These are phyloP conservation scores for Teinopalpus imperialis DNA, from an alignment of 2,888 invertebrate genomes.

Conservation along the genomic window DNA sequence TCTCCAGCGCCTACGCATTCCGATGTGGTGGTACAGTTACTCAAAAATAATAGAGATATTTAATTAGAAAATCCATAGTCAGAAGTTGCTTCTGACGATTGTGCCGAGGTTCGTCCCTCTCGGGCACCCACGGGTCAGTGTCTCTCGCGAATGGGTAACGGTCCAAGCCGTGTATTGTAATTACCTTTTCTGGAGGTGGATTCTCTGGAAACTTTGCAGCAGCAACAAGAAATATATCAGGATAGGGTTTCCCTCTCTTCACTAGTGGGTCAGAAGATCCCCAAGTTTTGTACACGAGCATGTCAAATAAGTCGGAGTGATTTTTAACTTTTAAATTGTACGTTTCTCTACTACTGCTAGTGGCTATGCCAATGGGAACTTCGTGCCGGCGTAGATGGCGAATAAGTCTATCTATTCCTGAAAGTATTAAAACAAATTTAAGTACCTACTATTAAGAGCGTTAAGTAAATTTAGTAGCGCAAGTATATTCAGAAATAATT, in stretches of 20 bases:
- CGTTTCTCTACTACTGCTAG: slow-evolving; percentile 89
- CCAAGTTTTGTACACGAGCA: slow-evolving; percentile 88
- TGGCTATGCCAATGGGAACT: slow-evolving; percentile 92
- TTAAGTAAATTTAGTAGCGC: too few species aligned
- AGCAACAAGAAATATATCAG: slow-evolving; percentile 92
- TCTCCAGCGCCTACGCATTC: too few species aligned
- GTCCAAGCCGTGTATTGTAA: too few species aligned
- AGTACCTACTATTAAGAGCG: too few species aligned
- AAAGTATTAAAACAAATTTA: slow-evolving; percentile 34
- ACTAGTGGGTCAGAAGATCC: slow-evolving; percentile 93
- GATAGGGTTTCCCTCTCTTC: slow-evolving; percentile 92
- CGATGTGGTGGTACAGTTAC: too few species aligned
- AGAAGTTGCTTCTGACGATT: too few species aligned
- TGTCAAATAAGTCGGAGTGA: slow-evolving; percentile 85
- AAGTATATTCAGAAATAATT: too few species aligned
- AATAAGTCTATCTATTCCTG: slow-evolving; percentile 89
- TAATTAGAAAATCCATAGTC: too few species aligned
- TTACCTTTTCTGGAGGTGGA: slow-evolving; percentile 81
- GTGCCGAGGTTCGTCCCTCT: too few species aligned
- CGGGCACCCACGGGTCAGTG: too few species aligned
- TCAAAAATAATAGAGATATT: too few species aligned
- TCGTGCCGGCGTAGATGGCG: slow-evolving; percentile 86
- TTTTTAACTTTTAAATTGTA: slow-evolving; percentile 86
- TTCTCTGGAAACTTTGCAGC: slow-evolving; percentile 87
- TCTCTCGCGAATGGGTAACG: too few species aligned